A percentile compares a stretch with the other conserved stretches of the same genome.
These are phyloP conservation scores for Hormaphis cornu DNA, from an alignment of 1,140 invertebrate species.

Conservation along the genomic window DNA sequence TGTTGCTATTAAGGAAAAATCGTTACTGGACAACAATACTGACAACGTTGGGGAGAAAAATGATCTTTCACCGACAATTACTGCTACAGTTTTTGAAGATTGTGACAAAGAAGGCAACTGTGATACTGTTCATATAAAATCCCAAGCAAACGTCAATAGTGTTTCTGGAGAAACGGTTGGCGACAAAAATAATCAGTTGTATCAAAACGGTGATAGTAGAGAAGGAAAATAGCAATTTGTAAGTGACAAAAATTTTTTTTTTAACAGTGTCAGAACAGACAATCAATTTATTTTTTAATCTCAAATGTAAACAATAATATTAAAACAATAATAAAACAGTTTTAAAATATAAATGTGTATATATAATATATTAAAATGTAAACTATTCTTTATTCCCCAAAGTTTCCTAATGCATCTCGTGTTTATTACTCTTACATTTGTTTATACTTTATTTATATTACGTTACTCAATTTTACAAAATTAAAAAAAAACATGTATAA, in stretches of 20 bases:
- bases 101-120: too few species aligned
- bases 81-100: too few species aligned
- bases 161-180: neutral
- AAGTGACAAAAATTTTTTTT: neutral
- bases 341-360: neutral
- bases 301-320: constrained; percentile 17
- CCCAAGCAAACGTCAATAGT: neutral
- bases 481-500: neutral
- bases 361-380: neutral
- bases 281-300: neutral
- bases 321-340: constrained; percentile 23
- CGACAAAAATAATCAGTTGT: neutral
- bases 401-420: neutral
- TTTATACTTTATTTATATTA: too few species aligned
- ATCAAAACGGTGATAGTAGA: neutral
- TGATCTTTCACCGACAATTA: too few species aligned
- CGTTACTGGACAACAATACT: too few species aligned
- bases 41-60: too few species aligned
- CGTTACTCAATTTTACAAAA: neutral
- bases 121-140: neutral
- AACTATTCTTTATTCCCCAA: neutral
- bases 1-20: too few species aligned
- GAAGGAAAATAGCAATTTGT: neutral
- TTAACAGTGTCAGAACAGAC: neutral
- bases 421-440: neutral